These are phyloP conservation scores for Pimephales promelas DNA, from an alignment of 2,113 vertebrate species.

Conservation along the genomic window DNA sequence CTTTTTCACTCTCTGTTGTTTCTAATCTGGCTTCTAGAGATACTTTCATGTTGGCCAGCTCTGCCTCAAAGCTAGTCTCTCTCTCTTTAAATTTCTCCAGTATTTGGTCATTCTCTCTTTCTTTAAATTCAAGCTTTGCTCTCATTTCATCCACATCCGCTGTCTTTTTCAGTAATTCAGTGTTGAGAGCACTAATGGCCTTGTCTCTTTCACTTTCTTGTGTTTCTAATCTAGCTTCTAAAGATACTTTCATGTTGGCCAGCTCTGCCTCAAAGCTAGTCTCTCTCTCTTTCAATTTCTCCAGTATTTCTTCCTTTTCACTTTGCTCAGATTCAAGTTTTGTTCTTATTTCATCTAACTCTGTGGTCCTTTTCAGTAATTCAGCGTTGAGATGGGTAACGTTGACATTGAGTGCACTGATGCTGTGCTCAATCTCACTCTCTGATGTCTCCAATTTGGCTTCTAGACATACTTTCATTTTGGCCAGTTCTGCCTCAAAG, in stretches of 20 bases:
- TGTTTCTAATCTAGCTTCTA: slow-evolving; percentile 59
- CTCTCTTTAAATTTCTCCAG: background rate
- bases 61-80: background rate
- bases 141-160: slow-evolving; percentile 68
- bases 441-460: slow-evolving; percentile 72
- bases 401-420: slow-evolving; percentile 60
- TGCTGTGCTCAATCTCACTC: slow-evolving; percentile 52
- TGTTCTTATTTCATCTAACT: slow-evolving; percentile 67
- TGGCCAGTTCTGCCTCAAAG: slow-evolving; percentile 72
- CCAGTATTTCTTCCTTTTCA: slow-evolving; percentile 62
- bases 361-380: slow-evolving; percentile 42
- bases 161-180: slow-evolving; percentile 39
- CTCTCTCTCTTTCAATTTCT: slow-evolving; percentile 52
- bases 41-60: background rate
- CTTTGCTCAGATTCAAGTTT: slow-evolving; percentile 66
- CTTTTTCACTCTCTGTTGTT: slow-evolving; percentile 58
- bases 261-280: slow-evolving; percentile 71
- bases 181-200: slow-evolving; percentile 28
- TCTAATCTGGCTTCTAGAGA: slow-evolving; percentile 52
- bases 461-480: slow-evolving; percentile 40
- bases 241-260: slow-evolving; percentile 59
- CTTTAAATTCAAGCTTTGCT: slow-evolving; percentile 65
- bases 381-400: slow-evolving; percentile 37
- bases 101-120: slow-evolving; percentile 3
- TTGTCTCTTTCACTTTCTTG: slow-evolving; percentile 60